These are phyloP conservation scores for Chymomyza amoena DNA, from an alignment of 2,888 invertebrate genomes.

Conservation along the genomic window DNA sequence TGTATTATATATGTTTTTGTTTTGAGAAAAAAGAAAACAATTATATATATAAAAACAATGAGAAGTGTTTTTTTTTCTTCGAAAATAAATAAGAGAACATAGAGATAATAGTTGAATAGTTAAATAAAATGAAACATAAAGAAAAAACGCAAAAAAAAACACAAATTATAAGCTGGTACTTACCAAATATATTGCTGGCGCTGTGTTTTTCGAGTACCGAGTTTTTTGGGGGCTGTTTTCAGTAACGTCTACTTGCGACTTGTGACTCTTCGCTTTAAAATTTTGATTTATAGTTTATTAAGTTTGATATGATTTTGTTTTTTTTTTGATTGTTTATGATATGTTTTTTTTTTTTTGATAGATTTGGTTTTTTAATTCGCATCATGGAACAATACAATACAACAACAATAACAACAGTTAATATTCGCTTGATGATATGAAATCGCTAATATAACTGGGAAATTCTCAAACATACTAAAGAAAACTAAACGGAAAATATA, in stretches of 20 bases:
- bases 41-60: not conserved
- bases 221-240: slow-evolving; percentile 40
- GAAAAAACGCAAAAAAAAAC: slow-evolving; percentile 8
- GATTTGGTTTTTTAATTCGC: slow-evolving; percentile 40
- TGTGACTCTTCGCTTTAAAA: slow-evolving; percentile 74
- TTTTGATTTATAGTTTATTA: slow-evolving; percentile 45
- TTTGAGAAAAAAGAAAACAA: slow-evolving; percentile 12
- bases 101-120: slow-evolving; percentile 7
- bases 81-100: slow-evolving; percentile 24
- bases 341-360: slow-evolving; percentile 35
- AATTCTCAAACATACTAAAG: slow-evolving; percentile 20
- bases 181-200: slow-evolving; percentile 50
- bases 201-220: slow-evolving; percentile 21
- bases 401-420: slow-evolving; percentile 78
- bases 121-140: slow-evolving; percentile 20
- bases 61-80: not conserved
- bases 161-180: slow-evolving; percentile 39
- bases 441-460: slow-evolving; percentile 50
- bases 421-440: slow-evolving; percentile 50
- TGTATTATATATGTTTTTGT: not conserved
- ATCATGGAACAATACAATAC: slow-evolving; percentile 76
- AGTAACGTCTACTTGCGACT: slow-evolving; percentile 71
- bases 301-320: slow-evolving; percentile 30
- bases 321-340: slow-evolving; percentile 11
- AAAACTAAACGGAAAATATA: slow-evolving; percentile 7